Evolutionary conservation across 2,797 vertebrate genomes (phyloP).

Genomic region (Aldrovandia affinis): DNA sequence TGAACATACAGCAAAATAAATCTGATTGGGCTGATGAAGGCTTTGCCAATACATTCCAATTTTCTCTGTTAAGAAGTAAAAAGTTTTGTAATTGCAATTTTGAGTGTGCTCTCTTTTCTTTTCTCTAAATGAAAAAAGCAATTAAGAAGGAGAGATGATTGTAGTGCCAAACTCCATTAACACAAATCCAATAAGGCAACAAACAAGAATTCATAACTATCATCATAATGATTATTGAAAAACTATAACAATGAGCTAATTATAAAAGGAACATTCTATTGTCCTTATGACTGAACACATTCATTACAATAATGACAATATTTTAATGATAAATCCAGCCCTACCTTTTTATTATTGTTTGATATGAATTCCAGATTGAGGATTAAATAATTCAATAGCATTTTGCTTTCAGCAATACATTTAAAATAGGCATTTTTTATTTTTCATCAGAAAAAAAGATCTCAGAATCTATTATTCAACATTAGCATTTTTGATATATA

Average conservation of each 20-base stretch:
- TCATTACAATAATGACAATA: neutral
- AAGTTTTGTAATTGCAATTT: neutral
- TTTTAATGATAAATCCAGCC: no score
- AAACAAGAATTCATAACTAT: neutral
- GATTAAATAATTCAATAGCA: no score
- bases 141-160: neutral
- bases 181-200: neutral
- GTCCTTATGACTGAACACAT: neutral
- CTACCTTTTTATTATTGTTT: no score
- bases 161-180: neutral
- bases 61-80: neutral
- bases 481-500: no score
- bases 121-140: neutral
- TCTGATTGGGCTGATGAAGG: neutral
- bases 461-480: neutral
- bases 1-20: neutral
- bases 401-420: no score
- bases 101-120: no score
- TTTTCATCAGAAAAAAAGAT: neutral
- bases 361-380: no score
- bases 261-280: neutral
- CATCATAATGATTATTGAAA: neutral
- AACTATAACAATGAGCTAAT: neutral
- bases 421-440: neutral
- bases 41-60: neutral